Conservation (phyloP, 2,888 invertebrate species). For the Empis livida region DNA sequence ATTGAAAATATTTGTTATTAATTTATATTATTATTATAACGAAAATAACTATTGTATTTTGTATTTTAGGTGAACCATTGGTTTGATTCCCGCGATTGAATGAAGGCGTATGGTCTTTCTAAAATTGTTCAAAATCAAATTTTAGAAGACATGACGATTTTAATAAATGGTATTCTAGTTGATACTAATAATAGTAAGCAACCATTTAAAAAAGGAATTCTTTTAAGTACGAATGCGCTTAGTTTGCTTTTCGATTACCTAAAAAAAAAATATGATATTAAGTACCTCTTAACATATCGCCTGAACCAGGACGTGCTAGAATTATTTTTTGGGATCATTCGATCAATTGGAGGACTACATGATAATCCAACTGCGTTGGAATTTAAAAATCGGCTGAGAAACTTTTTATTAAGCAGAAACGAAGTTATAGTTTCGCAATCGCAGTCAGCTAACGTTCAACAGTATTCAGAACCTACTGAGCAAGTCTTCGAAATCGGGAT, state of each 20-base stretch:
- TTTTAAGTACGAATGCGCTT: slow-evolving; percentile 12
- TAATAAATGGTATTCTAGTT: slow-evolving; percentile 11
- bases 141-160: slow-evolving; percentile 12
- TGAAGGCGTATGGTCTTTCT: slow-evolving; percentile 14
- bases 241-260: neutral
- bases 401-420: slow-evolving; percentile 1
- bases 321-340: slow-evolving; percentile 1
- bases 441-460: no score
- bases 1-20: neutral
- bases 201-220: slow-evolving; percentile 17
- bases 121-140: slow-evolving; percentile 12
- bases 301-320: slow-evolving; percentile 2
- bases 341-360: slow-evolving; percentile 1
- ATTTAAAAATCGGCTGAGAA: slow-evolving; percentile 2
- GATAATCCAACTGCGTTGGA: slow-evolving; percentile 4
- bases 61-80: slow-evolving; percentile 13
- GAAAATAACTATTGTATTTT: neutral
- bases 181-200: slow-evolving; percentile 10
- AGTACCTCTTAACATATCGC: neutral
- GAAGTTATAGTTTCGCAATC: neutral
- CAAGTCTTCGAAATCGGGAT: no score
- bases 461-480: no score
- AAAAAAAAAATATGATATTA: neutral
- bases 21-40: no score
- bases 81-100: slow-evolving; percentile 15